Evolutionary conservation across 2,888 invertebrate genomes (phyloP), one percentile per base, ranked within the genome.

Genomic region (Sinohyriopsis cumingii): DNA sequence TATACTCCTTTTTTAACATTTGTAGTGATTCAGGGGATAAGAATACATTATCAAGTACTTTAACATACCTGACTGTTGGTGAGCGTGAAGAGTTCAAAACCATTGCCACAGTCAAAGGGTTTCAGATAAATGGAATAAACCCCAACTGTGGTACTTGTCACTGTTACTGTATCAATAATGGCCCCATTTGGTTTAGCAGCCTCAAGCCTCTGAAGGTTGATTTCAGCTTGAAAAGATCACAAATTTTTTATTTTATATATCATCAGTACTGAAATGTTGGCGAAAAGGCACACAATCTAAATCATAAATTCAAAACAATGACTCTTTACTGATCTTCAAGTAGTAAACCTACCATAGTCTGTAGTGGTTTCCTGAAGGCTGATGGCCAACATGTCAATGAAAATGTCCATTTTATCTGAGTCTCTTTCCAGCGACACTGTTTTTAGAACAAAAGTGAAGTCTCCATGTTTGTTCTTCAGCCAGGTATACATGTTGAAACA

Each of bases 51-150:
- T 45, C 15, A 45, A 45, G 45, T 15, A 45, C 45, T 15, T 45
- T 64, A 25, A 59, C 76, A 65, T 73, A 84, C 84, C 68, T 68
- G 65, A n/a, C 72, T 78, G 55, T 78, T 70, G 19, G 71, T 72
- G 9, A 80, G 68, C 25, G 72, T 65, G 61, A 87, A 77, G 54
- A 86, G 72, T 1, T 78, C 78, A 5, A 87, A 76, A 61, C 75
- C 56, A 70, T 77, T 71, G 9, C 81, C 82, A 78, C 87, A 87
- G 33, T 85, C 77, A 59, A 73, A 74, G 1, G 85, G 82, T 33
- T 68, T 72, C 59, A 87, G 62, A 15, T 77, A 78, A n/a, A 85
- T 71, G 0, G 61, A 63, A 67, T 81, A 84, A 19, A 67, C 65
- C 4, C 73, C 72, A 25, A 65, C 33, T 4, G 69, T 53, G 19